phyloP scores from a whole-genome alignment of 2,888 invertebrate species.

The Lymantria dispar region DNA sequence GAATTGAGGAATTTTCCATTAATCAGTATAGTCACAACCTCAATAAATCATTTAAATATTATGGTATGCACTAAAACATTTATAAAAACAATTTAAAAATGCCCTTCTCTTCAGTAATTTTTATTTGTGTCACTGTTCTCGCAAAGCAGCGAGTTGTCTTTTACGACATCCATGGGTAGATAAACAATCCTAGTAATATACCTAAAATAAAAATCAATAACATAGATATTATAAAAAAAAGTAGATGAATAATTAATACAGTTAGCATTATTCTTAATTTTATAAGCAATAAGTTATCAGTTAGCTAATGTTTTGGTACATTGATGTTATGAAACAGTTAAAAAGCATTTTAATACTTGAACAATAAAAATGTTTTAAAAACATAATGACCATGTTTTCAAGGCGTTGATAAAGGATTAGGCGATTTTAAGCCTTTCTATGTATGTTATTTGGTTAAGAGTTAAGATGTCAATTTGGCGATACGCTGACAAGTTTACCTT shows the following conservation, averaged over 20 bases:
- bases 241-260: not conserved
- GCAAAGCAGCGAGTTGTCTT: too few relatives aligned
- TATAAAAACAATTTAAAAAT: too few relatives aligned
- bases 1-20: too few relatives aligned
- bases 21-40: too few relatives aligned
- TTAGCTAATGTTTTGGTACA: slow-evolving; percentile 21
- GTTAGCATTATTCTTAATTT: slow-evolving; percentile 2
- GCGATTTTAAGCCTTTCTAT: slow-evolving; percentile 73
- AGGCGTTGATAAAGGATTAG: slow-evolving; percentile 65
- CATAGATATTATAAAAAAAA: not conserved
- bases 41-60: too few relatives aligned
- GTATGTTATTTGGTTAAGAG: slow-evolving; percentile 76
- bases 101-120: too few relatives aligned
- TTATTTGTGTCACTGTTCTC: too few relatives aligned
- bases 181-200: too few relatives aligned
- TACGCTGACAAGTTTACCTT: slow-evolving; percentile 70
- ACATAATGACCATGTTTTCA: slow-evolving; percentile 42
- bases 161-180: too few relatives aligned
- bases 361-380: slow-evolving; percentile 55
- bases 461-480: slow-evolving; percentile 67
- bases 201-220: not conserved
- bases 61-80: too few relatives aligned
- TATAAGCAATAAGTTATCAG: slow-evolving; percentile 19
- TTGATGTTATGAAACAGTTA: slow-evolving; percentile 29
- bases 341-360: slow-evolving; percentile 41